Evolutionary conservation across 2,797 vertebrate genomes (phyloP), one percentile per base, ranked within the genome.

Genomic region (Sternarchorhynchus goeldii): DNA sequence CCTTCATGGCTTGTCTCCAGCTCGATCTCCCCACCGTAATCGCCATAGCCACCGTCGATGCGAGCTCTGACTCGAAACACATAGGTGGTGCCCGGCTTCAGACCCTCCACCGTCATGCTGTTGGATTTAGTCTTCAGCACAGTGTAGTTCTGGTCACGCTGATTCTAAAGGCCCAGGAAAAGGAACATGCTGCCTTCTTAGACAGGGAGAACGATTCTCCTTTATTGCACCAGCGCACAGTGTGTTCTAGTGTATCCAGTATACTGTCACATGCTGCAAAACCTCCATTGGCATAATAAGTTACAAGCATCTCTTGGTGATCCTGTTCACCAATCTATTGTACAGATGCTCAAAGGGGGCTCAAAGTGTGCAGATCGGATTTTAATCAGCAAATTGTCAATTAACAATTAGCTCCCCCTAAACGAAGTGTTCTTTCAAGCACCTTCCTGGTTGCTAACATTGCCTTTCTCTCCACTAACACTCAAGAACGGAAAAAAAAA

Each of bases 1-100:
- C 94, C 94, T 89, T 95, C 93, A 5, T 94, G 93, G 86, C 93
- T 94, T 14, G 94, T 95, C 86, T 95, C 94, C 87, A 95, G 77
- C 79, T 95, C 94, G 5, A 95, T 95, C 86, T 95, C 93, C 63
- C 94, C 94, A 0, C 92, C 93, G 10, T 94, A 95, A 86, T 90
- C 93, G 69, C 93, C 94, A 4, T 94, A 93, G 29, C 93, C 94
- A 2, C 92, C 92, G 5, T 93, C 92, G 0, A 92, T 94, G 32
- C 90, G 91, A 18, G 93, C 93, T 79, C 94, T 88, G 57, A 95
- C 93, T 83, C 93, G 89, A 87, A 95, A 95, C 83, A 95, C 91
- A 0, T 95, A 95, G 21, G 91, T 93, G 72, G 94, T 95, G 55
- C 94, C 94, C 0, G 93, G 93, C 86, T 95, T 95, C 18, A 95